Conservation (phyloP, 1,140 invertebrate genomes). For the Hirudo medicinalis region DNA sequence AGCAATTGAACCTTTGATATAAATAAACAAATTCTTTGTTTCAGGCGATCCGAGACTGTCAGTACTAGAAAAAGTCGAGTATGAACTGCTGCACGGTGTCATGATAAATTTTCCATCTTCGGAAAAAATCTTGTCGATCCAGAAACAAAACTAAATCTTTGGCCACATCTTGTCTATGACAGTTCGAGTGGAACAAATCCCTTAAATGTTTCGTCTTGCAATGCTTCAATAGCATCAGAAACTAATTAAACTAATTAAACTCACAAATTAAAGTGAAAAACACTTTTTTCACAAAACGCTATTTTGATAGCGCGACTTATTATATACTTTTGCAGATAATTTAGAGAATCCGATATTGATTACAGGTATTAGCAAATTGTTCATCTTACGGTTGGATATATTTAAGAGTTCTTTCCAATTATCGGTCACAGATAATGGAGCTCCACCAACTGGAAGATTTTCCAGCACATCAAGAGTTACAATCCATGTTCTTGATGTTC, state of each 20-base stretch:
- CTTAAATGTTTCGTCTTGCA: slow-evolving; percentile 15
- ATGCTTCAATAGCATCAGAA: slow-evolving; percentile 16
- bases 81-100: slow-evolving; percentile 27
- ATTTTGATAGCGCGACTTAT: neutral
- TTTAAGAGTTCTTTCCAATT: slow-evolving; percentile 12
- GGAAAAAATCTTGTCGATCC: slow-evolving; percentile 28
- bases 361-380: slow-evolving; percentile 10
- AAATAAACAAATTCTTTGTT: neutral
- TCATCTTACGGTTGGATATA: slow-evolving; percentile 12
- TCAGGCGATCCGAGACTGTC: slow-evolving; percentile 28
- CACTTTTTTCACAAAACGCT: too few relatives aligned
- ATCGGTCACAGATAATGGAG: slow-evolving; percentile 11
- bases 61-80: slow-evolving; percentile 25
- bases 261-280: neutral
- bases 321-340: neutral
- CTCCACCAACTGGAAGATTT: slow-evolving; percentile 11
- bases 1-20: too few relatives aligned
- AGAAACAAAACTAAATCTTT: slow-evolving; percentile 17
- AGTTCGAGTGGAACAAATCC: slow-evolving; percentile 24
- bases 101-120: slow-evolving; percentile 23
- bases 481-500: slow-evolving; percentile 29
- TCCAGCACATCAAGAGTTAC: slow-evolving; percentile 23
- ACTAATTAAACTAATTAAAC: too few relatives aligned
- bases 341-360: neutral
- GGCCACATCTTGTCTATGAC: slow-evolving; percentile 26